These are phyloP conservation scores for Columbina picui DNA, from an alignment of 2,113 vertebrate species.

Conservation along the genomic window DNA sequence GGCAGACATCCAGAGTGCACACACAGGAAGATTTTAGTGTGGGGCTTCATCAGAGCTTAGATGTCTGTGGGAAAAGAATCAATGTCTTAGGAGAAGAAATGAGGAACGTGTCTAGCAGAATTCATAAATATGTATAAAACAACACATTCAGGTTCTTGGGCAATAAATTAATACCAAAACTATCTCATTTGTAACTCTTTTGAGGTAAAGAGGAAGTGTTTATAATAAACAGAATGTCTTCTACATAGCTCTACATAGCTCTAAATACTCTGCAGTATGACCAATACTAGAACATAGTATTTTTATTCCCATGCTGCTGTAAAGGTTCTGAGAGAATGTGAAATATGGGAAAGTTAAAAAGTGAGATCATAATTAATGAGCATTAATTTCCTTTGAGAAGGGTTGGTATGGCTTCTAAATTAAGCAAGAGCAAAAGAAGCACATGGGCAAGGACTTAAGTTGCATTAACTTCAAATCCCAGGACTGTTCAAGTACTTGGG, in stretches of 20 bases:
- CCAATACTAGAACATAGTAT: neutral
- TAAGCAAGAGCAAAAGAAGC: slow-evolving; percentile 5
- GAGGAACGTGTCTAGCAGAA: neutral
- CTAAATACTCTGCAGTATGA: neutral
- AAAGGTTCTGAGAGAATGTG: neutral
- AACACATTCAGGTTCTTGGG: neutral
- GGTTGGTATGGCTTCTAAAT: slow-evolving; percentile 29
- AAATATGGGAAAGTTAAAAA: slow-evolving; percentile 22
- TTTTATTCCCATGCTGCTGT: neutral
- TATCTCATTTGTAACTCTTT: neutral
- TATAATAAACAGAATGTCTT: slow-evolving; percentile 6
- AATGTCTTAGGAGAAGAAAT: neutral
- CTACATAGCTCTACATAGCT: neutral
- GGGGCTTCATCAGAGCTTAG: neutral
- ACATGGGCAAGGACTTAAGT: slow-evolving; percentile 1
- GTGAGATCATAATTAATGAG: slow-evolving; percentile 45
- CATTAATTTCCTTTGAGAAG: slow-evolving; percentile 52
- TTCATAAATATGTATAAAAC: neutral
- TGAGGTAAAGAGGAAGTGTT: neutral
- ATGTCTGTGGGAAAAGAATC: neutral
- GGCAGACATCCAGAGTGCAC: neutral
- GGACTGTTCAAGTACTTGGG: neutral
- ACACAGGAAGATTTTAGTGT: neutral
- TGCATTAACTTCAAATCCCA: slow-evolving; percentile 26
- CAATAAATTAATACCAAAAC: neutral